Conservation (phyloP, 2,888 invertebrate species). For the Lasioglossum leucozonium region DNA sequence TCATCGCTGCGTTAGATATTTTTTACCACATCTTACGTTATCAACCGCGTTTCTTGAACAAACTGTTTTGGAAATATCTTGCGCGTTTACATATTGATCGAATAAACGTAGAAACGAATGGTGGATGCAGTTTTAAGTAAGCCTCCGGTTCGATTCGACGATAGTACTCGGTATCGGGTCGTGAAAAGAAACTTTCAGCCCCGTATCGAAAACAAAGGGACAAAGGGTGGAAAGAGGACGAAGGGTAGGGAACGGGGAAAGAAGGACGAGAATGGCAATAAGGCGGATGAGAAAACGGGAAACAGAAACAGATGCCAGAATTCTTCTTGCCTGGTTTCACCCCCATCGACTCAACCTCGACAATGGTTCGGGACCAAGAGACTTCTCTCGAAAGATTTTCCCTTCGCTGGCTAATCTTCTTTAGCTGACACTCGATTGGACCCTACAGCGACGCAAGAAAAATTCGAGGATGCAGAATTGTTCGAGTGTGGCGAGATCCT, state of each 20-base stretch:
- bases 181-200: conserved; percentile 42
- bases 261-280: conserved; percentile 74
- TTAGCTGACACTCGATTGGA: conserved; percentile 44
- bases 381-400: conserved; percentile 41
- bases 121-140: background rate
- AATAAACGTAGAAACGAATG: conserved; percentile 27
- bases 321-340: conserved; percentile 72
- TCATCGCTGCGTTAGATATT: background rate
- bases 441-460: conserved; percentile 9
- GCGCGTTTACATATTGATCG: conserved; percentile 11
- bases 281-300: conserved; percentile 80
- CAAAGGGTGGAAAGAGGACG: conserved; percentile 36
- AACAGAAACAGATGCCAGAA: conserved; percentile 80
- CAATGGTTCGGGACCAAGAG: conserved; percentile 52
- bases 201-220: conserved; percentile 43
- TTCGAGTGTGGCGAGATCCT: conserved; percentile 13
- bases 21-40: background rate
- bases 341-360: conserved; percentile 73
- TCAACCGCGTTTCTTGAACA: background rate
- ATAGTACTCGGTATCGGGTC: conserved; percentile 32
- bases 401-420: conserved; percentile 55
- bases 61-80: background rate
- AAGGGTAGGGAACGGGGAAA: conserved; percentile 21
- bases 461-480: conserved; percentile 22
- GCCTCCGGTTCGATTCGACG: conserved; percentile 13